phyloP scores from a whole-genome alignment of 2,113 vertebrate genomes.

The Chaenocephalus aceratus region DNA sequence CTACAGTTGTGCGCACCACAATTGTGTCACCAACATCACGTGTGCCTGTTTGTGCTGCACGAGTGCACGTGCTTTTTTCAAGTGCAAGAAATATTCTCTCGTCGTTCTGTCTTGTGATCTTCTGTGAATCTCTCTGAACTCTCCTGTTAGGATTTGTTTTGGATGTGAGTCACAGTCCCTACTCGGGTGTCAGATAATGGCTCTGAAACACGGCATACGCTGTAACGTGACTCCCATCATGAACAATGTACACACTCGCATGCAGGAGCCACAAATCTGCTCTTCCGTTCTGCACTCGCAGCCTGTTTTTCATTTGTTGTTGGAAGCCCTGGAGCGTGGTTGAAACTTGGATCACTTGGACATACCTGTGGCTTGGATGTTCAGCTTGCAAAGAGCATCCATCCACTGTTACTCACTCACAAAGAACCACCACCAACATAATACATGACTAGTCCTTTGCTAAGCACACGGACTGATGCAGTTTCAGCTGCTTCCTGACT shows the following conservation, averaged over 20 bases:
- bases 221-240: constrained; percentile 54
- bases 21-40: constrained; percentile 74
- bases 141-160: constrained; percentile 55
- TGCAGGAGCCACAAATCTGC: constrained; percentile 64
- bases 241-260: constrained; percentile 51
- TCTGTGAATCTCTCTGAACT: constrained; percentile 58
- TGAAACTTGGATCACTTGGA: constrained; percentile 65
- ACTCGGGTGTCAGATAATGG: constrained; percentile 45
- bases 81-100: constrained; percentile 66
- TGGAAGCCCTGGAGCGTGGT: constrained; percentile 66
- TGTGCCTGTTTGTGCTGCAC: constrained; percentile 80
- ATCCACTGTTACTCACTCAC: constrained; percentile 47
- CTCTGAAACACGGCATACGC: constrained; percentile 19
- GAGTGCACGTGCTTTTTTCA: constrained; percentile 68
- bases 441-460: constrained; percentile 19
- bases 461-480: constrained; percentile 24
- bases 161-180: constrained; percentile 56
- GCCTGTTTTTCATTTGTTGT: constrained; percentile 78
- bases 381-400: constrained; percentile 55
- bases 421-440: neutral
- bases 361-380: constrained; percentile 79
- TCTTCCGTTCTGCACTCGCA: constrained; percentile 58
- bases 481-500: constrained; percentile 31
- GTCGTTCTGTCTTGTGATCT: constrained; percentile 32
- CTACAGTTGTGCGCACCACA: constrained; percentile 69